Percentiles rank a stretch among this genome's conserved stretches.
These are phyloP conservation scores for Eonycteris spelaea DNA, from an alignment of 2,113 vertebrate species.

Conservation along the genomic window DNA sequence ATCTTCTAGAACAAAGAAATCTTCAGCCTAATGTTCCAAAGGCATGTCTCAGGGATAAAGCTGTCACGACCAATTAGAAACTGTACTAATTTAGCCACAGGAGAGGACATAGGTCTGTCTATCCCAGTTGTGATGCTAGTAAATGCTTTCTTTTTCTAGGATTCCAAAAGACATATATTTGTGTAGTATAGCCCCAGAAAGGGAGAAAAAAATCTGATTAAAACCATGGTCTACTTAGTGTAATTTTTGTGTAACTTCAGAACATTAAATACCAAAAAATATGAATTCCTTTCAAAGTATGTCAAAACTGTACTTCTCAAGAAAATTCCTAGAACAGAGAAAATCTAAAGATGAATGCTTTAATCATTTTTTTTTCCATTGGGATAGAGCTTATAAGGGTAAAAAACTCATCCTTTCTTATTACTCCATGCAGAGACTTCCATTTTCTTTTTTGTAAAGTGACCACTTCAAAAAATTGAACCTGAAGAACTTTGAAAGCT, in stretches of 20 bases:
- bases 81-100: neutral
- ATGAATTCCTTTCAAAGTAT: conserved; percentile 44
- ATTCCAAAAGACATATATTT: neutral
- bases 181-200: conserved; percentile 4
- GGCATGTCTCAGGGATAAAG: neutral
- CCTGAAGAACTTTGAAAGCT: neutral
- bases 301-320: conserved; percentile 14
- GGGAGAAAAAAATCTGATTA: conserved; percentile 38
- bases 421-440: neutral
- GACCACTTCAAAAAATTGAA: conserved; percentile 16
- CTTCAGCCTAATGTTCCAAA: conserved; percentile 17
- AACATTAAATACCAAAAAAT: neutral
- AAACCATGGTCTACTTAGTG: neutral
- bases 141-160: neutral
- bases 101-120: neutral
- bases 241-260: conserved; percentile 40
- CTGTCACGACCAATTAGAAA: conserved; percentile 21
- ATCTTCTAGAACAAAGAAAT: neutral
- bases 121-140: neutral
- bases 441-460: conserved; percentile 26
- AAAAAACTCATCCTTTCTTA: neutral
- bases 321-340: conserved; percentile 41
- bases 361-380: neutral
- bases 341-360: conserved; percentile 28
- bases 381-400: conserved; percentile 10